Evolutionary conservation across 2,113 vertebrate species (phyloP).

Genomic region (Pomatorhinus ruficollis): DNA sequence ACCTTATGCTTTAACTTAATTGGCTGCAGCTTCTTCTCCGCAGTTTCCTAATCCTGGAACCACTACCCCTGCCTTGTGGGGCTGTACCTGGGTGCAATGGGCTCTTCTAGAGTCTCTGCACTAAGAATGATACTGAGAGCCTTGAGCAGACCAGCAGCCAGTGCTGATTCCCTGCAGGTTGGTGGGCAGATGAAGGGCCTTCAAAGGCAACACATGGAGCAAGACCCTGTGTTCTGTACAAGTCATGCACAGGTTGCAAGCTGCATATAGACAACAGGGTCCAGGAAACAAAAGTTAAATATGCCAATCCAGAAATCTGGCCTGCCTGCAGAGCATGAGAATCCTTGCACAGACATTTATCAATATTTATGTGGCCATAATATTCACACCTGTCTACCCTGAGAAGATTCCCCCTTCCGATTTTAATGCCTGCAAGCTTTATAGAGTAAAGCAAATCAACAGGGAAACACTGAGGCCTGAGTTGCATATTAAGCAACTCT

Average conservation of each 20-base stretch:
- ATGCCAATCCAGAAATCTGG: not conserved
- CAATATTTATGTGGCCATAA: not conserved
- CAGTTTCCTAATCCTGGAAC: not conserved
- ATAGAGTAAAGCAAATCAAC: not conserved
- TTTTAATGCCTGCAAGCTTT: not conserved
- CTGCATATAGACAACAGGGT: not conserved
- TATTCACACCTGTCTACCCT: not conserved
- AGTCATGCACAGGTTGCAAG: not conserved
- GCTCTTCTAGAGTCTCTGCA: not conserved
- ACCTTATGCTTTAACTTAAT: not conserved
- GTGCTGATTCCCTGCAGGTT: not conserved
- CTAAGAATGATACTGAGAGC: not conserved
- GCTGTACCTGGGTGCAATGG: not conserved
- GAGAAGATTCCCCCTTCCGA: not conserved
- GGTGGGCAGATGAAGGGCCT: rapidly evolving
- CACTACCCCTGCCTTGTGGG: not conserved
- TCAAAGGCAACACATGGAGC: not conserved
- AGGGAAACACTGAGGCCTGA: not conserved
- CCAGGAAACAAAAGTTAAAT: not conserved
- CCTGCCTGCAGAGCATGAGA: not conserved
- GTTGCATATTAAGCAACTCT: not conserved
- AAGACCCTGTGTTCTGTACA: not conserved
- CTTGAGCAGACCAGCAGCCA: not conserved
- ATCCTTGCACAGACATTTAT: not conserved
- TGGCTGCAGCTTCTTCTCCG: not conserved